Evolutionary conservation across 2,113 vertebrate genomes (phyloP), one percentile per base, ranked within the genome.

Genomic region (Colius striatus): DNA sequence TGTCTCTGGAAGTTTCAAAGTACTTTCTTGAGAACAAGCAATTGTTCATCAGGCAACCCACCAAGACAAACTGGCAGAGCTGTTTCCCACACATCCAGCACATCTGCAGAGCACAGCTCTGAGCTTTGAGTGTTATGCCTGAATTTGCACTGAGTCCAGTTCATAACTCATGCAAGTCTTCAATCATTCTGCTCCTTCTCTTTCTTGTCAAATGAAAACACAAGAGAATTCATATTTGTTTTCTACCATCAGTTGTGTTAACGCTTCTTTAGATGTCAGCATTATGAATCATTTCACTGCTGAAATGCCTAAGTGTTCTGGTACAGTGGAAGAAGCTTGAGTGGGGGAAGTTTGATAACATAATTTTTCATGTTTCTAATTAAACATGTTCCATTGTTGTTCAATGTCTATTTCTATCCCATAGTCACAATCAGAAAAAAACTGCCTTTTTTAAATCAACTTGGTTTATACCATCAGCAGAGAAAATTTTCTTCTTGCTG

Each of bases 11-110:
- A 94, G 14, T 81, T 91, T 67, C 34, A 30, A 82, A 86, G n/a
- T 60, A 32, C n/a, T 90, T 80, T 74, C 38, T 19, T 80, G 57
- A 51, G 32, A 71, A 94, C 55, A 9, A 76, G 68, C 70, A 62
- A 41, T 13, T 76, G 54, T 51, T 90, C 61, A 47, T 90, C 41
- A 89, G 65, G 54, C 54, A 91, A 23, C 30, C n/a, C 65, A 90
- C 30, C 67, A 83, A 94, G 72, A 75, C 87, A 94, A 95, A 94
- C 47, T 84, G 50, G 38, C 5, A 2, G 23, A 29, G 18, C 29
- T 77, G 21, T 80, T 96, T 95, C 82, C 60, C 89, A 90, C 72
- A 75, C 23, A 77, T 26, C 16, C 43, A 89, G 16, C 55, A 72
- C 51, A 81, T 95, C 58, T 94, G 62, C 53, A 60, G 78, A 95